Conservation (phyloP, 2,797 vertebrate species). For the Allobates femoralis region DNA sequence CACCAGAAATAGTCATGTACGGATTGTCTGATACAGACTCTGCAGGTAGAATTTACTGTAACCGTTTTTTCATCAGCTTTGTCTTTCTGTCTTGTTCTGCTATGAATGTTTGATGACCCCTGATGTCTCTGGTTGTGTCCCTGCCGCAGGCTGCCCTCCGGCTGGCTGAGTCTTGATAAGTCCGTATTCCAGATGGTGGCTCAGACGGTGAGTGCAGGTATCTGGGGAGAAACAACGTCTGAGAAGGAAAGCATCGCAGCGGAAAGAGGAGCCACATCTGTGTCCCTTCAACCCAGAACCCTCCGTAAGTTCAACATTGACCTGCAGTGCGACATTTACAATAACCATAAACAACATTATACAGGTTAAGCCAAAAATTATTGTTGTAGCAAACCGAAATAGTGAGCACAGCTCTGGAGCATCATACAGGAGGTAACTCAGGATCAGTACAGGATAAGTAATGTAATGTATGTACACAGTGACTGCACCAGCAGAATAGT, state of each 20-base stretch:
- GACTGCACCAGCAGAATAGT: too few relatives aligned
- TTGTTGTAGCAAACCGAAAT: too few relatives aligned
- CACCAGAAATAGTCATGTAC: background rate
- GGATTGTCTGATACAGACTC: background rate
- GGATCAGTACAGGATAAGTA: too few relatives aligned
- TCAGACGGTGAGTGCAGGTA: conserved; percentile 83
- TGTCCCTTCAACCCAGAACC: conserved; percentile 34
- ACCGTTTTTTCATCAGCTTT: background rate
- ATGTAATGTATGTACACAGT: too few relatives aligned
- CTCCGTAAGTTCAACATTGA: conserved; percentile 27
- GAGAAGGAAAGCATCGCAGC: conserved; percentile 39
- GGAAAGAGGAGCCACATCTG: background rate
- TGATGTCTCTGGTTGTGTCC: background rate
- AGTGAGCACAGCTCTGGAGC: too few relatives aligned
- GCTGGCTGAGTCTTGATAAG: conserved; percentile 90
- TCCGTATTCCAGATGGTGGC: conserved; percentile 88
- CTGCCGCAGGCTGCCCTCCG: conserved; percentile 84
- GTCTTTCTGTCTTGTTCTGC: background rate
- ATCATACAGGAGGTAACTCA: too few relatives aligned
- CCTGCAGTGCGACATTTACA: background rate
- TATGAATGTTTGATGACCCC: background rate
- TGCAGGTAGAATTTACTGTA: background rate
- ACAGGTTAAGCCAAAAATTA: background rate
- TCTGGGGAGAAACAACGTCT: conserved; percentile 74
- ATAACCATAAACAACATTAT: background rate